Base-by-base conservation (phyloP, 2,113 vertebrate genomes). In the Crypturellus undulatus region DNA sequence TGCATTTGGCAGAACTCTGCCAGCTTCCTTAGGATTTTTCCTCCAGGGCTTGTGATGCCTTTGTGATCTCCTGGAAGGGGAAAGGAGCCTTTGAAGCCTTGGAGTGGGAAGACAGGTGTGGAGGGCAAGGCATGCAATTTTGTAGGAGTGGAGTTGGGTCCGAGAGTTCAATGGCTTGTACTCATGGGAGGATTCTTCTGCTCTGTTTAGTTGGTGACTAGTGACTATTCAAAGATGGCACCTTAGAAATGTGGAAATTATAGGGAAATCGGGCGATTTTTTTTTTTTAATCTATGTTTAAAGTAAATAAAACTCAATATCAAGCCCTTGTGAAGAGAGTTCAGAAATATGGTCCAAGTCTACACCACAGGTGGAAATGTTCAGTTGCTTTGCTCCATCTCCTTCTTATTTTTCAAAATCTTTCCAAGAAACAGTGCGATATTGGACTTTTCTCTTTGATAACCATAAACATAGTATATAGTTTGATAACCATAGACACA, bases 311-410 rank as follows among this genome's bases (percentile, higher is more conserved):
- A 87, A 32, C 43, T 30, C 15, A 49, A 12, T 16, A 67, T 79
- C n/a, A 54, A 52, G n/a, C 38, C 5, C 6, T 56, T 38, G 21
- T 38, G 30, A 59, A 60, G 21, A 14, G 21, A 58, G 25, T 36
- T 83, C 26, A 6, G 21, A 30, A 51, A 36, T 2, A 4, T 60
- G 32, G 63, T 52, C 42, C 15, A 54, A 38, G 12, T 5, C 42
- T 76, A 6, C 0, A 0, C 10, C 1, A 0, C 1, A 1, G 32
- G 13, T 6, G 8, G 24, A 17, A 36, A 5, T 42, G 12, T 42
- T 43, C 43, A 30, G n/a, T 56, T 60, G 12, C 42, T 20, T 72
- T 17, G 6, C 32, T 47, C 40, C 28, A 24, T 42, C 25, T 10
- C 1, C 34, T 32, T 43, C 22, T 83, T 45, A 28, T 8, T 16